Evolutionary conservation across 2,888 invertebrate species (phyloP).

Genomic region (Sylvicola cinctus): DNA sequence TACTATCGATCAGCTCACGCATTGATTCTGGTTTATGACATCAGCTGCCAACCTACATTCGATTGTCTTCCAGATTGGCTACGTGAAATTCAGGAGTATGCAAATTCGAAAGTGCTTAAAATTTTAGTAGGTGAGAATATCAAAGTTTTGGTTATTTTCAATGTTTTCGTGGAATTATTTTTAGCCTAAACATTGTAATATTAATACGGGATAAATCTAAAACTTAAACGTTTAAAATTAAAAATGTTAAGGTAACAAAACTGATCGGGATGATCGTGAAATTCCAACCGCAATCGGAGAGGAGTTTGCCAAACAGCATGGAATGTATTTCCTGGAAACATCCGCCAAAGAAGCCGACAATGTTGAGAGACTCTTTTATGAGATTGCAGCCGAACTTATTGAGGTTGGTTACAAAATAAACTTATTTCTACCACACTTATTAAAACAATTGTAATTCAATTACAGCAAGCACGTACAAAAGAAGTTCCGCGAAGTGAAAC

Average conservation of each 20-base stretch:
- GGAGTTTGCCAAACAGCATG: slow-evolving; percentile 86
- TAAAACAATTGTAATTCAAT: slow-evolving; percentile 13
- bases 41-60: slow-evolving; percentile 93
- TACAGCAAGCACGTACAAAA: slow-evolving; percentile 67
- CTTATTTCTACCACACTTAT: neutral
- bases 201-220: neutral
- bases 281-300: slow-evolving; percentile 87
- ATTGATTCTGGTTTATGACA: slow-evolving; percentile 89
- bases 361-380: slow-evolving; percentile 89
- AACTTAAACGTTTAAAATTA: no score
- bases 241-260: slow-evolving; percentile 67
- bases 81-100: slow-evolving; percentile 92
- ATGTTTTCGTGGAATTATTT: neutral
- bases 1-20: slow-evolving; percentile 96
- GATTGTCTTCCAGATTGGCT: slow-evolving; percentile 95
- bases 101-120: slow-evolving; percentile 81
- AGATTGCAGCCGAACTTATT: slow-evolving; percentile 85
- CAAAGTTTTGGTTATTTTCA: neutral
- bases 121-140: slow-evolving; percentile 70
- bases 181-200: neutral
- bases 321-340: slow-evolving; percentile 96
- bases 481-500: slow-evolving; percentile 57
- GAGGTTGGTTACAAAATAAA: slow-evolving; percentile 26
- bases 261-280: slow-evolving; percentile 88
- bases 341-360: slow-evolving; percentile 97